Base-by-base conservation (phyloP, 2,888 invertebrate genomes). In the Polydrusus cervinus region DNA sequence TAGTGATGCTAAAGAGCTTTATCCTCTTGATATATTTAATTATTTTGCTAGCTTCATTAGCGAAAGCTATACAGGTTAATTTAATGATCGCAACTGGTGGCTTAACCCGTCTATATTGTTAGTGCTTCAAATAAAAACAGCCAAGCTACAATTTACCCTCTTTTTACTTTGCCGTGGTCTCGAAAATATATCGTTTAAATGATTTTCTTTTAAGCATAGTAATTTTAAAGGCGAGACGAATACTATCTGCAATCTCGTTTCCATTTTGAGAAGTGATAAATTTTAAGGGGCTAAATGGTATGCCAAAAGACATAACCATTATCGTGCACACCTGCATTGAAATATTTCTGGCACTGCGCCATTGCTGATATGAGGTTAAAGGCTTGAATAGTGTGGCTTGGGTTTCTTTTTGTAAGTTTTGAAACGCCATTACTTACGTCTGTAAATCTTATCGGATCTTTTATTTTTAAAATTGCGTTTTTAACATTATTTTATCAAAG, bases 231-330 rank as follows among this genome's bases (percentile, higher is more conserved):
- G 53, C 53, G 25, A 25, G 25, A 53, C 53, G 16, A 3, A 5
- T 0, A 47, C 47, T 20, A 51, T 51, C 51, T 51, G n/a, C n/a
- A 25, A 53, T 53, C 53, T 53, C n/a, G 53, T n/a, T 30, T 30
- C 20, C 13, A 30, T 53, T 20, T 20, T 53, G 13, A 25, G n/a
- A 53, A 30, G 25, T 30, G n/a, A 53, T 53, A 38, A 38, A 38
- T 38, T 38, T 30, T 60, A 38, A 60, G 18, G 38, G 10, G 38
- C 13, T 57, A 38, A 57, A 8, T 38, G 7, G 38, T 14, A 60
- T 60, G 57, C 18, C 57, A 38, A 60, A 60, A 60, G 38, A 38
- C 16, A 60, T 60, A 16, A 60, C 38, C 38, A 11, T 60, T 60
- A 60, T 38, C 38, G 38, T 60, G 57, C 57, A 60, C 38, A 60